Conservation (phyloP, 2,888 invertebrate genomes). For the Caenorhabditis virilis region DNA sequence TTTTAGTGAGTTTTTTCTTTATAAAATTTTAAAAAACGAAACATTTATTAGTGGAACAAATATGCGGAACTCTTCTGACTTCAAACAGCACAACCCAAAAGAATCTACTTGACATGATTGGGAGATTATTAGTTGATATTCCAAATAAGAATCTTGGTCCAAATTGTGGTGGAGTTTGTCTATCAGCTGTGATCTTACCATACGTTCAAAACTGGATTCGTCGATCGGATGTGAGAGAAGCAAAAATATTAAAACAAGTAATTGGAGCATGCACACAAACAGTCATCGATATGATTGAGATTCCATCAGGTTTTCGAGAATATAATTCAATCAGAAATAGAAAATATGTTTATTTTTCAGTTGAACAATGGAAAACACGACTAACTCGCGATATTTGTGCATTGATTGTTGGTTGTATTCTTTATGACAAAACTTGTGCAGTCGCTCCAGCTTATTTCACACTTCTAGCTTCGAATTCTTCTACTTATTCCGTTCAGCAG, state of each 20-base stretch:
- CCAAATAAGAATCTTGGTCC: constrained; percentile 74
- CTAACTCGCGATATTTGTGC: constrained; percentile 44
- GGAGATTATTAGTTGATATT: constrained; percentile 40
- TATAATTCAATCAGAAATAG: not conserved
- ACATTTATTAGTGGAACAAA: constrained; percentile 40
- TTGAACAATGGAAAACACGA: constrained; percentile 36
- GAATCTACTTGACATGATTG: constrained; percentile 44
- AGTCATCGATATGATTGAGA: constrained; percentile 44
- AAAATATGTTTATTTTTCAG: constrained; percentile 19
- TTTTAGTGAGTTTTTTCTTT: constrained; percentile 29
- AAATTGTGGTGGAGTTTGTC: constrained; percentile 86
- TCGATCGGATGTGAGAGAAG: constrained; percentile 70
- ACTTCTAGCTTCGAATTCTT: constrained; percentile 23
- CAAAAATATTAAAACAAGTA: constrained; percentile 45
- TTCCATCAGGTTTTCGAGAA: constrained; percentile 25
- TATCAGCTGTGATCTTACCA: constrained; percentile 87
- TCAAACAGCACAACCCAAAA: constrained; percentile 43
- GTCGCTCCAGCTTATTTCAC: constrained; percentile 35
- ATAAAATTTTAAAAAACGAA: not conserved
- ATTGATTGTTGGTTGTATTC: constrained; percentile 45
- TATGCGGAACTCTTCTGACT: constrained; percentile 50
- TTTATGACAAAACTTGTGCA: constrained; percentile 29
- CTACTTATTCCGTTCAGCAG: constrained; percentile 11
- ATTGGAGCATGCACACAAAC: constrained; percentile 51
- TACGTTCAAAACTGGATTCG: constrained; percentile 91